These are phyloP conservation scores for Stegastes partitus DNA, from an alignment of 2,113 vertebrate genomes.

Conservation along the genomic window DNA sequence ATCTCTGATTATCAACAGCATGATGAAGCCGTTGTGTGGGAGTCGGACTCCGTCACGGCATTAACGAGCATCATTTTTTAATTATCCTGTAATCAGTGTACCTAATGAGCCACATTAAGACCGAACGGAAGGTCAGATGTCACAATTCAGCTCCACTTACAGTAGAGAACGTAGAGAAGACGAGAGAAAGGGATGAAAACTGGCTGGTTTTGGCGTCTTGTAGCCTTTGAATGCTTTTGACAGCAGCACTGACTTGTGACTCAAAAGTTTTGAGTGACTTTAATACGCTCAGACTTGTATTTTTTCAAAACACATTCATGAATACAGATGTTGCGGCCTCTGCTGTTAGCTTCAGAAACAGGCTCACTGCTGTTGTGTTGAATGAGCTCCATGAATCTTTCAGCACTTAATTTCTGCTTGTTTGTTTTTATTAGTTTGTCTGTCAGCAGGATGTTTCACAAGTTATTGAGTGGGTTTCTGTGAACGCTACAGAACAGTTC, in stretches of 20 bases:
- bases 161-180: background rate
- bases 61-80: constrained; percentile 44
- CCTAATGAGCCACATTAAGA: constrained; percentile 47
- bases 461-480: constrained; percentile 23
- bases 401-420: background rate
- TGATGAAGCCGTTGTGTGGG: constrained; percentile 18
- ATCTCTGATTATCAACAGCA: constrained; percentile 1
- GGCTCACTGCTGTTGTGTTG: background rate
- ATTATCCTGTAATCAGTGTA: constrained; percentile 51
- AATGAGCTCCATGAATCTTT: constrained; percentile 33
- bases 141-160: constrained; percentile 3
- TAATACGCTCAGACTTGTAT: background rate
- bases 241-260: background rate
- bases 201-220: background rate
- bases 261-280: background rate
- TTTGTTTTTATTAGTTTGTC: constrained; percentile 32
- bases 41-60: constrained; percentile 1
- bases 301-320: background rate
- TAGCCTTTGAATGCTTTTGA: background rate
- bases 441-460: constrained; percentile 26
- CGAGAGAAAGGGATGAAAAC: background rate
- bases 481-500: background rate
- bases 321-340: background rate
- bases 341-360: background rate
- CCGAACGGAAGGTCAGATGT: constrained; percentile 35